These are phyloP conservation scores for Ascaphus truei DNA, from an alignment of 2,113 vertebrate species.

Conservation along the genomic window DNA sequence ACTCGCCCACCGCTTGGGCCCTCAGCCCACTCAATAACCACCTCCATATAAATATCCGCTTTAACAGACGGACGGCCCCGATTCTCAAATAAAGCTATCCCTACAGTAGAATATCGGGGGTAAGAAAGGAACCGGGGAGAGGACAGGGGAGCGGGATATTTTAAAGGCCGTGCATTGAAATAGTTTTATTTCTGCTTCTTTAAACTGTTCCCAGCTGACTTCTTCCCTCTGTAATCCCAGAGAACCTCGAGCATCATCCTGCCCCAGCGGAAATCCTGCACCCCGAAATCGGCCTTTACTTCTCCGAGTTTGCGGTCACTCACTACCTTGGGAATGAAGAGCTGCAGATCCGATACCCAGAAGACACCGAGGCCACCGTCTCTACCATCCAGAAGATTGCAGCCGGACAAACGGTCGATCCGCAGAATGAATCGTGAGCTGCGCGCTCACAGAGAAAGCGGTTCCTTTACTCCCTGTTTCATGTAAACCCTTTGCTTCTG, in stretches of 20 bases:
- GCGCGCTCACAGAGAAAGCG: neutral
- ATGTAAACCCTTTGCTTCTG: neutral
- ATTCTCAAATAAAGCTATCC: too few species aligned
- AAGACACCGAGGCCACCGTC: conserved; percentile 74
- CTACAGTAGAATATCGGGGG: too few species aligned
- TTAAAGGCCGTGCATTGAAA: too few species aligned
- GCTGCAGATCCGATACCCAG: conserved; percentile 80
- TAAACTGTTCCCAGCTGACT: too few species aligned
- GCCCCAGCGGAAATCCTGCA: conserved; percentile 88
- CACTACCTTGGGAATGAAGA: conserved; percentile 87
- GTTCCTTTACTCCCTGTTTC: neutral
- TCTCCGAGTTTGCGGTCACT: conserved; percentile 76
- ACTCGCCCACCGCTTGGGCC: too few species aligned
- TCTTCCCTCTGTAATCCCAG: conserved; percentile 56
- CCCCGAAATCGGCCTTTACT: conserved; percentile 90
- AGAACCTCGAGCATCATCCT: conserved; percentile 86
- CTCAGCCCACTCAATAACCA: too few species aligned
- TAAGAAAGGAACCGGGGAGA: too few species aligned
- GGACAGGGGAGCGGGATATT: too few species aligned
- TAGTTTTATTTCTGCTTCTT: too few species aligned
- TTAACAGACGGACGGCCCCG: too few species aligned
- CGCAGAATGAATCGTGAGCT: neutral
- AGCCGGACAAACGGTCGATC: neutral
- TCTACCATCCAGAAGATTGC: conserved; percentile 64
- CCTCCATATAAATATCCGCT: too few species aligned